A percentile compares a stretch with the other conserved stretches of the same genome.
phyloP scores from a whole-genome alignment of 2,113 vertebrate species.

The Osmerus mordax region DNA sequence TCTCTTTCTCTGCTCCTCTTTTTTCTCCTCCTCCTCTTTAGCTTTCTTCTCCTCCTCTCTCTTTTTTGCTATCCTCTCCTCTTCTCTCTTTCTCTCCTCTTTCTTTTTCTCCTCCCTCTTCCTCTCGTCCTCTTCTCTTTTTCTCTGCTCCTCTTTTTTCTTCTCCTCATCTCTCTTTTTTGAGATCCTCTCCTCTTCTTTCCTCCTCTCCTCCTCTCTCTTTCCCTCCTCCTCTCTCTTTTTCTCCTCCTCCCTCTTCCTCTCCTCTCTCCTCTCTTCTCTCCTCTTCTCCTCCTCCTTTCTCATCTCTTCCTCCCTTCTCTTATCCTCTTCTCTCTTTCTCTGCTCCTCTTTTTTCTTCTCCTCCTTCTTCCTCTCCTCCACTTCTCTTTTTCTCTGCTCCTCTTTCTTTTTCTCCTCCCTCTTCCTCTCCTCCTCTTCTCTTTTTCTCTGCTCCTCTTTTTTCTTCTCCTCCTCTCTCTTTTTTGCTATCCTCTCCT shows the following conservation, averaged over 20 bases:
- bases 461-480: background rate
- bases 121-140: background rate
- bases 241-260: background rate
- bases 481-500: background rate
- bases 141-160: slow-evolving; percentile 1
- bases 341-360: background rate
- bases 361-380: too few species aligned
- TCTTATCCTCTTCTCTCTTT: too few species aligned
- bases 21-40: slow-evolving; percentile 37
- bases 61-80: background rate
- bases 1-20: slow-evolving; percentile 39
- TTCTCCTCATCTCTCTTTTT: slow-evolving; percentile 27
- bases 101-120: background rate
- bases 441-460: background rate
- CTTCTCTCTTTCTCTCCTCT: slow-evolving; percentile 19
- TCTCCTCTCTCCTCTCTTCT: background rate
- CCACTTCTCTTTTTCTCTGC: background rate
- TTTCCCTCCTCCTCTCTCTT: background rate
- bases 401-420: background rate
- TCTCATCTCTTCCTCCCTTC: too few species aligned
- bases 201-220: slow-evolving; percentile 6
- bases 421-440: background rate
- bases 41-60: slow-evolving; percentile 24
- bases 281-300: background rate
- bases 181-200: slow-evolving; percentile 24